phyloP scores from a whole-genome alignment of 2,113 vertebrate species.

The Catharus minimus region DNA sequence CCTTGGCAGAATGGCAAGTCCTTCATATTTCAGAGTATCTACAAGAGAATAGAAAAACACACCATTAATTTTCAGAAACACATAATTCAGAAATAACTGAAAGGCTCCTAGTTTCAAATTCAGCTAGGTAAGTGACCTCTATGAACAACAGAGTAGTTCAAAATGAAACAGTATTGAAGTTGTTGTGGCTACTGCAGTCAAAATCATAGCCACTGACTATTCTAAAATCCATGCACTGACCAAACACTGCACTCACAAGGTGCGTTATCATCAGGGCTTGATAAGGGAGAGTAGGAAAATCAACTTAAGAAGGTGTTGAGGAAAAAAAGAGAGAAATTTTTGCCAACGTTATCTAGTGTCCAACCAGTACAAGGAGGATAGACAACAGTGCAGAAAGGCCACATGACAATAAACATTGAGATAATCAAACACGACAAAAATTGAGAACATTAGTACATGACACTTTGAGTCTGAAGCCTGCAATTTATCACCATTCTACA shows the following conservation, averaged over 20 bases:
- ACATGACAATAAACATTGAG: neutral
- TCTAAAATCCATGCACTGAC: neutral
- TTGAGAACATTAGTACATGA: neutral
- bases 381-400: neutral
- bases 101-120: neutral
- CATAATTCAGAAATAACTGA: neutral
- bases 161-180: neutral
- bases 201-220: neutral
- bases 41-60: neutral
- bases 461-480: neutral
- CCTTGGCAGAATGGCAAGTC: slow-evolving; percentile 18
- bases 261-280: neutral
- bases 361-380: neutral
- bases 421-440: neutral
- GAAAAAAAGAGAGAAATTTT: neutral
- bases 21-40: neutral
- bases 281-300: neutral
- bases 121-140: neutral
- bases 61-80: slow-evolving; percentile 10
- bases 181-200: neutral
- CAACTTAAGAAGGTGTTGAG: neutral
- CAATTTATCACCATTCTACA: neutral
- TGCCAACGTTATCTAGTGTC: neutral
- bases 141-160: neutral
- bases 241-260: neutral